Evolutionary conservation across 2,797 vertebrate genomes (phyloP), one percentile per base, ranked within the genome.

Genomic region (Parauchenoglanis punctatus): DNA sequence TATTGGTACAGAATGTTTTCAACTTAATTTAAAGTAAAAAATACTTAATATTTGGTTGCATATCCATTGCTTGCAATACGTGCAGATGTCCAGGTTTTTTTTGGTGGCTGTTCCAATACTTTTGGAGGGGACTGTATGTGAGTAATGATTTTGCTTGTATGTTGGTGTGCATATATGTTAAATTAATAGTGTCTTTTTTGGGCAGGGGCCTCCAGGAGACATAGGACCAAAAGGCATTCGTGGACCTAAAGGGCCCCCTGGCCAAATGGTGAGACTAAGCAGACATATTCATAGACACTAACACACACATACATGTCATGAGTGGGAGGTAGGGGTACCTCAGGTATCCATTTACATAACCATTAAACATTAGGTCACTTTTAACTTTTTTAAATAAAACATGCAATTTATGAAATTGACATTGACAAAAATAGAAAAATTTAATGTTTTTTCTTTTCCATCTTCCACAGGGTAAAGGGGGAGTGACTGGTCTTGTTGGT

Each of bases 151-250:
- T 18, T 59, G 10, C 49, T 52, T 73, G 28, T 56, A 80, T 63
- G 40, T 28, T 28, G 12, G 46, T 88, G 35, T 59, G n/a, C 54
- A 54, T 56, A 49, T 80, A 28, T 85, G 23, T 88, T 80, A 31
- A 25, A 40, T 78, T 35, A 31, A 65, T 68, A 35, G 31, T 81
- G n/a, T 61, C 25, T 35, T 59, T 35, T 20, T 61, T 90, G 89
- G 91, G 80, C 86, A 99, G 98, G 98, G 98, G 0, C 96, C 97
- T 87, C 95, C 96, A 3, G 98, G 98, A 93, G 97, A 99, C 94
- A 85, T 96, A 2, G 98, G 98, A 81, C 97, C 96, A 93, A 98
- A 98, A 92, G 98, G 98, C 89, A 96, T 97, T 90, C 96, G 95
- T 90, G 98, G 98, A 87, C 97, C 97, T 35, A 98, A 96, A 90